These are phyloP conservation scores for Rhea pennata DNA, from an alignment of 2,113 vertebrate species.

Conservation along the genomic window DNA sequence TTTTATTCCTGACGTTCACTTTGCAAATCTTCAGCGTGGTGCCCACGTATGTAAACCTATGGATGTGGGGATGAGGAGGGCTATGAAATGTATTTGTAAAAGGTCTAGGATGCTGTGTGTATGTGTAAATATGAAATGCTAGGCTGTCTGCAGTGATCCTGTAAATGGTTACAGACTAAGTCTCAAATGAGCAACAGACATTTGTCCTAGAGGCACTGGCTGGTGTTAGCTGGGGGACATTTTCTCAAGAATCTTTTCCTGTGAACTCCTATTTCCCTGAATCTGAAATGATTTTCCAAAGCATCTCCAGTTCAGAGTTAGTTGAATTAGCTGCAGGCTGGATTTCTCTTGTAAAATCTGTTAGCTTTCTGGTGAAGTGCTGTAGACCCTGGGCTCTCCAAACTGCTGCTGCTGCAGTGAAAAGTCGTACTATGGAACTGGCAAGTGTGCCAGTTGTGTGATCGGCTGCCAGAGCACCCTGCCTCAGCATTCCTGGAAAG, in stretches of 20 bases:
- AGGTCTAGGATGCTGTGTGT: not conserved
- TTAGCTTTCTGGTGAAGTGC: not conserved
- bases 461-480: not conserved
- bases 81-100: not conserved
- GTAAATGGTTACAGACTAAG: not conserved
- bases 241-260: not conserved
- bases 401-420: not conserved
- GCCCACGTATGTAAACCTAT: slow-evolving; percentile 82
- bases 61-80: not conserved
- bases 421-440: not conserved
- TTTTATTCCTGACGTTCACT: slow-evolving; percentile 97
- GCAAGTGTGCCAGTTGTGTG: not conserved
- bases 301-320: not conserved
- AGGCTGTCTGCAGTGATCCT: not conserved
- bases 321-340: not conserved
- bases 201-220: not conserved
- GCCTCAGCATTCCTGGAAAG: not conserved
- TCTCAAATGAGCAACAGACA: not conserved
- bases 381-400: not conserved
- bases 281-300: not conserved
- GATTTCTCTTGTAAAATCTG: not conserved
- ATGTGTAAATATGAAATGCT: accelerated
- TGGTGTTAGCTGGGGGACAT: not conserved
- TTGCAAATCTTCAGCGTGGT: slow-evolving; percentile 89
- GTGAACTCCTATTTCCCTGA: not conserved